Percentiles rank a stretch among this genome's conserved stretches.
phyloP scores from a whole-genome alignment of 2,797 vertebrate species.

The Danio tinwini region DNA sequence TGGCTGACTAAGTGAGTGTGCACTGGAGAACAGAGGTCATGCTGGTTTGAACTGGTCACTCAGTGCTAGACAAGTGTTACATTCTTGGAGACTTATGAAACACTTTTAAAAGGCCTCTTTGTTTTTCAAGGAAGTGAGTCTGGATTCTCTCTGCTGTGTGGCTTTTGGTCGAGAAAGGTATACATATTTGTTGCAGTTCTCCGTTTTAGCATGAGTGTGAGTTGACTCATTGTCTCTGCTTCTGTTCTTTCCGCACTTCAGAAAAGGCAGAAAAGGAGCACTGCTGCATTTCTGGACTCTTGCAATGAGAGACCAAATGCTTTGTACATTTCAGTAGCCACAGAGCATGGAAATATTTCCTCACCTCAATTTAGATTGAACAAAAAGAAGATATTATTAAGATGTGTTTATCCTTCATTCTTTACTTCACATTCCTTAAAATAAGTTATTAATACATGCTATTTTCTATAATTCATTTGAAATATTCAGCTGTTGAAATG shows the following conservation, averaged over 20 bases:
- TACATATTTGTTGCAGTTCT: neutral
- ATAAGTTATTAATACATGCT: too few species aligned
- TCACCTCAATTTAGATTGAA: neutral
- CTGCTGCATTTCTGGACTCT: neutral
- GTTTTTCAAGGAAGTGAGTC: constrained; percentile 16
- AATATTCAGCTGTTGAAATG: neutral
- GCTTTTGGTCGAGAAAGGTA: neutral
- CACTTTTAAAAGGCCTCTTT: constrained; percentile 8
- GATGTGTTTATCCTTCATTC: constrained; percentile 8
- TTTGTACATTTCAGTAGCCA: too few species aligned
- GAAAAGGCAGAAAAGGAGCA: neutral
- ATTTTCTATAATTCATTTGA: too few species aligned
- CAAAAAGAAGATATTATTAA: neutral
- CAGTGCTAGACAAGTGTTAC: constrained; percentile 21
- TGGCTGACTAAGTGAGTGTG: constrained; percentile 5
- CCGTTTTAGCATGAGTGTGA: neutral
- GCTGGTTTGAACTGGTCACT: constrained; percentile 17
- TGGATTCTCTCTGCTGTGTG: constrained; percentile 12
- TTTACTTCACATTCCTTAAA: constrained; percentile 27
- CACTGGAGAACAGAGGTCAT: constrained; percentile 11
- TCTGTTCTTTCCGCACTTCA: neutral
- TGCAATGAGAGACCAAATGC: too few species aligned
- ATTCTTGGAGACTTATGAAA: constrained; percentile 33
- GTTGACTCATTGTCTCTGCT: neutral
- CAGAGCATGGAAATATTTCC: neutral